Evolutionary conservation across 2,888 invertebrate genomes (phyloP), one percentile per base, ranked within the genome.

Genomic region (Ischnus inquisitorius): DNA sequence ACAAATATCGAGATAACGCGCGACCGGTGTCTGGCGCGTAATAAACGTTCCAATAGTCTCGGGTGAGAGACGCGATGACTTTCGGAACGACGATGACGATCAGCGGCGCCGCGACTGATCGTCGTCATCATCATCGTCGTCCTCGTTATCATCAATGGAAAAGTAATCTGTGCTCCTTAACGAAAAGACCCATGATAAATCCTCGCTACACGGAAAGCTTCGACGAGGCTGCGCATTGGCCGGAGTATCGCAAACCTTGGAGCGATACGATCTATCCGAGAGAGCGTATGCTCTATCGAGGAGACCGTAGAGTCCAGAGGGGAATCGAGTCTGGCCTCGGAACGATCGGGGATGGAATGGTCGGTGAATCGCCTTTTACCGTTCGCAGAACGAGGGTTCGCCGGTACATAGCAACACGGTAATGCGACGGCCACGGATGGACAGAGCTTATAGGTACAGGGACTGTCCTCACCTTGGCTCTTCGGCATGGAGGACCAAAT

Each of bases 1-100:
- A 74, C 54, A 78, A 84, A 80, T 74, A 68, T 46, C 77, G 64
- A 84, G 83, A 84, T 84, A 84, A 79, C 46, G 2, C 64, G 54
- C 28, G n/a, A 65, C 28, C 19, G 39, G 62, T 34, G 75, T 43
- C 25, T 39, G 64, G 69, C 34, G 25, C 60, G 46, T 54, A 83
- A 80, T 80, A 57, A 72, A 67, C 80, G 80, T 77, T 74, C 72
- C 34, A 62, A 80, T 69, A 74, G 28, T n/a, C 12, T 54, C 34
- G 34, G 4, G 34, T 41, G 19, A 16, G 25, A 41, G 57, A 14
- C 74, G 62, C 54, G 64, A 84, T 84, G 83, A 84, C 83, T 84
- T 64, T 80, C 64, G 57, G 68, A 80, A 65, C 79, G 65, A 62
- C 16, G 51, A 19, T 16, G 34, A 71, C 64, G 67, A 76, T 67